A percentile compares a stretch with the other conserved stretches of the same genome.
These are phyloP conservation scores for Orcinus orca DNA, from an alignment of 2,113 vertebrate genomes.

Conservation along the genomic window DNA sequence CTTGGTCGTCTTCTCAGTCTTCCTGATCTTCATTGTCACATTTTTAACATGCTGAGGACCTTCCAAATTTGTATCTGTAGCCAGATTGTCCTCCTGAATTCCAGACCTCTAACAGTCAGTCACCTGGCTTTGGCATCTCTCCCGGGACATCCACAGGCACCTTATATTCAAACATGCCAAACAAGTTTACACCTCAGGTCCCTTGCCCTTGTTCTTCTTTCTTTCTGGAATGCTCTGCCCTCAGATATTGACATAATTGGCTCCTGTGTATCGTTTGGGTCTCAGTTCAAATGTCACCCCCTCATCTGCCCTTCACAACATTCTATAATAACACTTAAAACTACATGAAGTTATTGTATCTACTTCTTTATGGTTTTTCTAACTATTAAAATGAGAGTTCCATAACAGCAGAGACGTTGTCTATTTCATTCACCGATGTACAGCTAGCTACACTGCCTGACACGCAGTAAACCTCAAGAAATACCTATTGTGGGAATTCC, in stretches of 20 bases:
- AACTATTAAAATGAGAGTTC: background rate
- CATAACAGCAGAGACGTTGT: background rate
- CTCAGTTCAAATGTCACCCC: background rate
- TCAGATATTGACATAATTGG: fast-evolving
- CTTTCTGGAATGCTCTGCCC: background rate
- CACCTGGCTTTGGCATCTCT: background rate
- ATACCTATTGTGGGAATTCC: background rate
- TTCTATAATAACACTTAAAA: background rate
- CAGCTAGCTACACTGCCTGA: background rate
- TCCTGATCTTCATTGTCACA: background rate
- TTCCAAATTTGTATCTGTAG: background rate
- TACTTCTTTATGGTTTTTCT: background rate
- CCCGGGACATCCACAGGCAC: background rate
- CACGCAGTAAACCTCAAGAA: background rate
- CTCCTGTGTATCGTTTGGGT: background rate
- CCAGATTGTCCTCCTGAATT: background rate
- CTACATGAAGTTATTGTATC: background rate
- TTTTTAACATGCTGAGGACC: background rate
- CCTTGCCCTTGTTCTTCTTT: background rate
- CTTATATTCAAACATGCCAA: background rate
- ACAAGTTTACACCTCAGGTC: background rate
- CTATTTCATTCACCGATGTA: background rate
- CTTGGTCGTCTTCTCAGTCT: background rate
- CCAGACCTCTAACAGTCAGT: background rate
- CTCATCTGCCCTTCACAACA: background rate